Evolutionary conservation across 2,888 invertebrate genomes (phyloP), one percentile per base, ranked within the genome.

Genomic region (Panopea generosa): DNA sequence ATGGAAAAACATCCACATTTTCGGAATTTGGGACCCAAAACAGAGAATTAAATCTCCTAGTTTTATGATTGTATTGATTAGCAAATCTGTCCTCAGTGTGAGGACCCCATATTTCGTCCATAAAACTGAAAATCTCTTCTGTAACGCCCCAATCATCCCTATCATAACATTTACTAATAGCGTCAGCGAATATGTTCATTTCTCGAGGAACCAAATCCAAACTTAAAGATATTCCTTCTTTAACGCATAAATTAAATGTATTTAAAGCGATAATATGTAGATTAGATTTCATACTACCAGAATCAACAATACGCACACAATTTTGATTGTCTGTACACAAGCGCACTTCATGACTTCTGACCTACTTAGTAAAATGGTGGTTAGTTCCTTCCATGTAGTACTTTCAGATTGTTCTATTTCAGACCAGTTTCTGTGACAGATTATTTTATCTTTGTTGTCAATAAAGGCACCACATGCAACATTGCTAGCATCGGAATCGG

Each of bases 161-260:
- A 53, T 65, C 60, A 2, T 2, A 26, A 22, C 50, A 65, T 22
- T 29, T 47, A 27, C 65, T 65, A 11, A 71, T 56, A 26, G 27
- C 18, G n/a, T 56, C 60, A 6, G 52, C 60, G 9, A 22, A 6
- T 9, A 27, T 24, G 38, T 65, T 65, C 9, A 18, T 38, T 14
- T 11, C 47, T 27, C 65, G 65, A 18, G 72, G 72, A 33, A 72
- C 55, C 72, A 65, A 72, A 9, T 59, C 11, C 27, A 29, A n/a
- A 9, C 2, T 26, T 14, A 60, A 40, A 24, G 1, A 14, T 11
- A 72, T 65, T 29, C 59, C 18, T 4, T 59, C 2, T 24, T 59
- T 47, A 9, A 33, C 16, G 26, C 65, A 72, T 4, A 72, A 24
- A 1, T 29, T 20, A 22, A 26, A 24, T 1, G 65, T 18, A 14